A percentile compares a stretch with the other conserved stretches of the same genome.
These are phyloP conservation scores for Pogonus chalceus DNA, from an alignment of 1,140 invertebrate genomes.

Conservation along the genomic window DNA sequence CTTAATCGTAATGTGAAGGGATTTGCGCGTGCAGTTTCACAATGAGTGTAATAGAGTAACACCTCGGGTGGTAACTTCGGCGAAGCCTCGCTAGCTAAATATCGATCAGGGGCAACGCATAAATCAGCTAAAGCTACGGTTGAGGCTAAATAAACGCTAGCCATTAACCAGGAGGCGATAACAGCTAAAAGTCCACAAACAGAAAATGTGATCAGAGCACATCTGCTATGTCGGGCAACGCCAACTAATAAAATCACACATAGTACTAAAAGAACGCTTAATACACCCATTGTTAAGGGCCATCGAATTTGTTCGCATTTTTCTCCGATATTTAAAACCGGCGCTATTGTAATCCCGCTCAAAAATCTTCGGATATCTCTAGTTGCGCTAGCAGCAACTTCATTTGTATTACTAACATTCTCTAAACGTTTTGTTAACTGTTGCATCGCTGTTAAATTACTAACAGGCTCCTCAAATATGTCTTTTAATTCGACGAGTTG, in stretches of 20 bases:
- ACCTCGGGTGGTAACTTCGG: constrained; percentile 45
- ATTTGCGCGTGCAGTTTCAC: constrained; percentile 64
- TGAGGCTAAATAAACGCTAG: constrained; percentile 64
- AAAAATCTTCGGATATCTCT: constrained; percentile 62
- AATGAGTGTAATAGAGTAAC: constrained; percentile 72
- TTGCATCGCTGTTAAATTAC: constrained; percentile 61
- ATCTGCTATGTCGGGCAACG: constrained; percentile 70
- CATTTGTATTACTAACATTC: constrained; percentile 56
- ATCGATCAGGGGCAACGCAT: constrained; percentile 58
- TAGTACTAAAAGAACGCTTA: constrained; percentile 65
- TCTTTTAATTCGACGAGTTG: constrained; percentile 59
- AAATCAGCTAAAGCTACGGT: constrained; percentile 69
- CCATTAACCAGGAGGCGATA: constrained; percentile 82
- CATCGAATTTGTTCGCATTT: constrained; percentile 56
- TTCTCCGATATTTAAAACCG: constrained; percentile 49
- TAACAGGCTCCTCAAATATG: constrained; percentile 60
- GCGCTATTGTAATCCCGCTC: constrained; percentile 53
- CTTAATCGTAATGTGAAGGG: constrained; percentile 66
- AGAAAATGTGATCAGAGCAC: constrained; percentile 70
- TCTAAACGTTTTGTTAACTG: constrained; percentile 53
- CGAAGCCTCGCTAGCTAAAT: constrained; percentile 31
- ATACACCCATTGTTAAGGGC: constrained; percentile 67
- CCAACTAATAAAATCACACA: constrained; percentile 74
- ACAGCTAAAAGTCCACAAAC: constrained; percentile 81
- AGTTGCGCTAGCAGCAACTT: constrained; percentile 56